Evolutionary conservation across 2,888 invertebrate species (phyloP), one percentile per base, ranked within the genome.

Genomic region (Zootermopsis nevadensis): DNA sequence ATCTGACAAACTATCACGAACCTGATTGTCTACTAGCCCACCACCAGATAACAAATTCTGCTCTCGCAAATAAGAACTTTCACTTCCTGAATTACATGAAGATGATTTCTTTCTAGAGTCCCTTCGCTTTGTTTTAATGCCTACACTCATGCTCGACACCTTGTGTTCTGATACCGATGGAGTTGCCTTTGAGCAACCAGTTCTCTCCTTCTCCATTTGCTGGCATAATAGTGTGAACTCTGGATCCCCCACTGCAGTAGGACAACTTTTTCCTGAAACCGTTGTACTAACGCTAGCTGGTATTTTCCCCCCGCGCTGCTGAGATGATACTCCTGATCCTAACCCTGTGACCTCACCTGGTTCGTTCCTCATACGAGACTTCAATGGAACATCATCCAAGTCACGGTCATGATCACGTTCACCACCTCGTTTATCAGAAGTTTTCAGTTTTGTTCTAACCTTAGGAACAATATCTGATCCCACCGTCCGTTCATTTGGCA

Each of bases 91-190:
- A 42, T 91, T 91, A 84, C 92, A 91, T 85, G 91, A 88, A 60
- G 86, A 86, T 31, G 91, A 88, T 87, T 93, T 92, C 88, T 92
- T 93, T 87, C 92, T 90, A 89, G 92, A 92, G 86, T 93, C 93
- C 87, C 92, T 92, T 88, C 90, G 90, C 86, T 90, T 90, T 81
- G 89, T 89, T 87, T 90, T 90, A 66, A 89, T 89, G 81, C 84
- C 60, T n/a, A 82, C 82, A 77, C 80, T 67, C 48, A 55, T 33
- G n/a, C 38, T 53, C 66, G 74, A 72, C 2, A 74, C 33, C 35
- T 72, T 82, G 33, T 82, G 82, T 42, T 60, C 72, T 22, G 82
- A 24, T 27, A 48, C 67, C 19, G 69, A 27, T 42, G 81, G 12
- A 77, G 76, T 12, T 19, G 67, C 24, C 19, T 79, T 79, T 0